phyloP scores from a whole-genome alignment of 2,113 vertebrate genomes.

The Prolemur simus region DNA sequence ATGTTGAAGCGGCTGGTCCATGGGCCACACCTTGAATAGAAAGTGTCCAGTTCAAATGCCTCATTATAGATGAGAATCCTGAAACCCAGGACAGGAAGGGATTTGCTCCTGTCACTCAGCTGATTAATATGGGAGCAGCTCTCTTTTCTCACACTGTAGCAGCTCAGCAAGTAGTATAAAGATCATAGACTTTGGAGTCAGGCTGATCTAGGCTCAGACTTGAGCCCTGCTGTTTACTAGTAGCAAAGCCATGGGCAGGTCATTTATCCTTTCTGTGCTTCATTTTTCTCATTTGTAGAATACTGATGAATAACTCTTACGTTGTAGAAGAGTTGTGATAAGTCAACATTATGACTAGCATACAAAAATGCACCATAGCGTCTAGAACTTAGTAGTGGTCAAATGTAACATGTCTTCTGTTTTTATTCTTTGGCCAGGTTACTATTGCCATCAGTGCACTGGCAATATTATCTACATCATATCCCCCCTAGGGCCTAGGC shows the following conservation, averaged over 20 bases:
- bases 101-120: neutral
- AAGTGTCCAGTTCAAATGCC: neutral
- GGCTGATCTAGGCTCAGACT: neutral
- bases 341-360: neutral
- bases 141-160: neutral
- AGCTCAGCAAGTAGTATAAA: neutral
- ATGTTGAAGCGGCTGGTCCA: neutral
- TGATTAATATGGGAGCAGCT: neutral
- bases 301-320: slow-evolving; percentile 9
- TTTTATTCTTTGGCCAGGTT: neutral
- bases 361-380: neutral
- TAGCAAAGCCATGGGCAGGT: neutral
- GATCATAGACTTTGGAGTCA: neutral
- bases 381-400: neutral
- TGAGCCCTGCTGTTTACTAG: neutral
- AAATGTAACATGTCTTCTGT: neutral
- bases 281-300: slow-evolving; percentile 34
- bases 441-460: neutral
- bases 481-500: too few relatives aligned
- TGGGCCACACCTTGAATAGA: neutral
- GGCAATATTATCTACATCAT: too few relatives aligned
- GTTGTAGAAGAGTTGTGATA: neutral
- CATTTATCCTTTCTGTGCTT: neutral
- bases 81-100: neutral
- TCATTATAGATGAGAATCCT: neutral